Conservation (phyloP, 2,797 vertebrate species). For the Chelidonichthys spinosus region DNA sequence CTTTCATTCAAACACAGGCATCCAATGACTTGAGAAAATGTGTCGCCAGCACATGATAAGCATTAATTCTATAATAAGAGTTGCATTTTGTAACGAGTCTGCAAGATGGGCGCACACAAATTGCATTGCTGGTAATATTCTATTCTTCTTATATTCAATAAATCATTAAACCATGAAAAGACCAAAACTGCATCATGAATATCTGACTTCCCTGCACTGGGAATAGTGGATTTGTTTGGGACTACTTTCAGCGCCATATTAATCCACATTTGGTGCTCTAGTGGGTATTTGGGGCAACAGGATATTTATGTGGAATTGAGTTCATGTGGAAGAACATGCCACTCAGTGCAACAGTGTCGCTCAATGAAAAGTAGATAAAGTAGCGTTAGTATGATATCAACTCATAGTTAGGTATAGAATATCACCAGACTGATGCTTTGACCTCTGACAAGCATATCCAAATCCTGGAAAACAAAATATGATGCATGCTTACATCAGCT, state of each 20-base stretch:
- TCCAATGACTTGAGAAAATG: conserved; percentile 12
- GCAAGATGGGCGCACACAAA: neutral
- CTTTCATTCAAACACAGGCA: conserved; percentile 31
- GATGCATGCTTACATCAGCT: too few species aligned
- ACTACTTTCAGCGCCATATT: neutral
- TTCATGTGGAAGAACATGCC: neutral
- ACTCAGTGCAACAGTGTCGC: neutral
- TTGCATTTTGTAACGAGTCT: neutral
- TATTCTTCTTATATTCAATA: neutral
- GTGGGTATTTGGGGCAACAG: neutral
- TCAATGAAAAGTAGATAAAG: neutral
- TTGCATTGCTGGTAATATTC: neutral
- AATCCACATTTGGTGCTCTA: neutral
- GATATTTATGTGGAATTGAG: neutral
- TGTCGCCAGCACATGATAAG: conserved; percentile 8
- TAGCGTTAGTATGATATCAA: too few species aligned
- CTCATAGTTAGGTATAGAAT: neutral
- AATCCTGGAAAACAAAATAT: too few species aligned
- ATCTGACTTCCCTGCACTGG: neutral
- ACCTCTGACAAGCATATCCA: neutral
- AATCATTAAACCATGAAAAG: neutral
- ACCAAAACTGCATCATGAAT: neutral
- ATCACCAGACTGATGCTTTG: neutral
- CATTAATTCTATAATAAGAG: neutral
- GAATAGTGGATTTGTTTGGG: neutral